A percentile compares a stretch with the other conserved stretches of the same genome.
These are phyloP conservation scores for Euplexia lucipara DNA, from an alignment of 2,888 invertebrate genomes.

Conservation along the genomic window DNA sequence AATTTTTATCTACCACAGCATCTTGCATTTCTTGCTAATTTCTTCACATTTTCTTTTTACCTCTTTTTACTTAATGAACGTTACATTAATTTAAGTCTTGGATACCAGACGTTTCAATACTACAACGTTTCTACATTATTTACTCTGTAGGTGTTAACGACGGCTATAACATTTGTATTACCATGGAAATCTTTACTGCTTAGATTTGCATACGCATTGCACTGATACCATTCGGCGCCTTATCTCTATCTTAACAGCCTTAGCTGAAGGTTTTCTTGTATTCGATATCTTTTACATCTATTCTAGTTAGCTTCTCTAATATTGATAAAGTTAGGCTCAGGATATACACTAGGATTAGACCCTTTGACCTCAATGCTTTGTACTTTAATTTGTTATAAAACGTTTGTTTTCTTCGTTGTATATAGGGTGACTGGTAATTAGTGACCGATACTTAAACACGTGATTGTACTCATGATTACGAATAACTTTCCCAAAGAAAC, in stretches of 20 bases:
- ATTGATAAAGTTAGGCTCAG: conserved; percentile 15
- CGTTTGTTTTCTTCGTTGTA: background rate
- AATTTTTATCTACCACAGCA: background rate
- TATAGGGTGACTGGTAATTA: no score
- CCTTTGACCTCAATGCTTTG: background rate
- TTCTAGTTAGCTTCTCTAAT: conserved; percentile 20
- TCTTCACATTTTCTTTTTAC: no score
- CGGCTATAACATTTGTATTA: conserved; percentile 45
- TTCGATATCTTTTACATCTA: conserved; percentile 39
- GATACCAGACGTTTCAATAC: conserved; percentile 30
- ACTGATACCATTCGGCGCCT: conserved; percentile 38
- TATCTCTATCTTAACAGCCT: conserved; percentile 45
- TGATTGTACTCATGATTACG: no score
- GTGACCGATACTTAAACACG: no score
- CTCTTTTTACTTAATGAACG: background rate
- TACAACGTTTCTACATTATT: conserved; percentile 28
- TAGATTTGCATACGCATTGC: conserved; percentile 51
- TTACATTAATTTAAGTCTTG: conserved; percentile 9
- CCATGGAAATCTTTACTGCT: conserved; percentile 42
- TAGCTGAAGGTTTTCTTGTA: conserved; percentile 40
- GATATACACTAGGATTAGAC: background rate
- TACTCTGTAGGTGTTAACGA: conserved; percentile 45
- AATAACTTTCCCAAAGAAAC: no score
- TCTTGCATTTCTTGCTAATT: background rate
- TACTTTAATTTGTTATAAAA: background rate